phyloP scores from a whole-genome alignment of 1,140 invertebrate species.

The Drosophila varians region DNA sequence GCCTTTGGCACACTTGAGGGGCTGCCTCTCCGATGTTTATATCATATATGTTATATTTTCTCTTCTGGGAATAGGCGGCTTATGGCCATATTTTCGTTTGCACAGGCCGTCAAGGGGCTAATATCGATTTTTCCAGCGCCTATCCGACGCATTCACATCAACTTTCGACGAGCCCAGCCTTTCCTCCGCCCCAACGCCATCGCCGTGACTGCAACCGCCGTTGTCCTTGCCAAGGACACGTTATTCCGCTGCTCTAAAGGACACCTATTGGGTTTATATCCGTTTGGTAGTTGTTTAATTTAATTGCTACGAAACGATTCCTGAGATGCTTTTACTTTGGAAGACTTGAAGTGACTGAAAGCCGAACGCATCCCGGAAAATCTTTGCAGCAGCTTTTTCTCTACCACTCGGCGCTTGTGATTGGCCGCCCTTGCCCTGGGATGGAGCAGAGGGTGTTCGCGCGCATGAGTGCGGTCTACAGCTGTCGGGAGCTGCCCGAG shows the following conservation, averaged over 20 bases:
- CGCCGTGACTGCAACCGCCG: neutral
- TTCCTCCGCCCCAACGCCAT: slow-evolving; percentile 3
- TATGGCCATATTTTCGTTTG: slow-evolving; percentile 1
- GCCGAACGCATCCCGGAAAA: slow-evolving; percentile 43
- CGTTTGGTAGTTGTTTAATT: slow-evolving; percentile 1
- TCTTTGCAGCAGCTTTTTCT: slow-evolving; percentile 75
- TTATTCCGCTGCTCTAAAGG: slow-evolving; percentile 5
- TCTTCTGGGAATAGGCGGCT: slow-evolving; percentile 12
- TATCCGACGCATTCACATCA: neutral
- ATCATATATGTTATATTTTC: slow-evolving; percentile 16
- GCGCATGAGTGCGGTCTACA: slow-evolving; percentile 41
- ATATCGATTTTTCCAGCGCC: slow-evolving; percentile 65
- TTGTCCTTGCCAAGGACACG: slow-evolving; percentile 11
- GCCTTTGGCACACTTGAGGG: slow-evolving; percentile 54
- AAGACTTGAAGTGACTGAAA: slow-evolving; percentile 76
- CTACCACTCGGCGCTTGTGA: slow-evolving; percentile 44
- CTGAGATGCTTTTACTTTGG: slow-evolving; percentile 72
- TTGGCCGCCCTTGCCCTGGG: slow-evolving; percentile 32
- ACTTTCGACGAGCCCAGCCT: neutral
- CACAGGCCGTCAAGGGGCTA: slow-evolving; percentile 8
- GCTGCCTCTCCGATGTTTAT: slow-evolving; percentile 20
- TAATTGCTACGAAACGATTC: slow-evolving; percentile 35
- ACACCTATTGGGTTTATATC: neutral
- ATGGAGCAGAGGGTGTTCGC: slow-evolving; percentile 4
- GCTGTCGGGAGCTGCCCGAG: slow-evolving; percentile 55